Conservation (phyloP, 2,797 vertebrate genomes). For the Mallotus villosus region DNA sequence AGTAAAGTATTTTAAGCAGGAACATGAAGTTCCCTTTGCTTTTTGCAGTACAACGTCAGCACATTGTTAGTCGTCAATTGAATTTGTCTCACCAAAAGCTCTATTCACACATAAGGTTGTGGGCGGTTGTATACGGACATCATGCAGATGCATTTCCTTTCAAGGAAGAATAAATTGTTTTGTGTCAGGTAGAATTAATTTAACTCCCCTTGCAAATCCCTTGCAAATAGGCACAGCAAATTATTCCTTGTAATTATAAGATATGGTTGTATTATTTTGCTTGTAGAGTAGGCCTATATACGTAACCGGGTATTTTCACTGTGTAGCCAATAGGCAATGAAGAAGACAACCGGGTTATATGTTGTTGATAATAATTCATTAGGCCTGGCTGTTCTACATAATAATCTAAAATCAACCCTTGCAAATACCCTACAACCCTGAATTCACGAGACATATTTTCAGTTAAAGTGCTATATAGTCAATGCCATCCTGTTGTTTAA, state of each 20-base stretch:
- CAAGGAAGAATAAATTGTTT: slow-evolving; percentile 44
- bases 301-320: too few relatives aligned
- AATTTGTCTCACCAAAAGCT: slow-evolving; percentile 34
- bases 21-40: slow-evolving; percentile 23
- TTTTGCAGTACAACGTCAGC: slow-evolving; percentile 1
- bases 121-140: slow-evolving; percentile 14
- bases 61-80: slow-evolving; percentile 33
- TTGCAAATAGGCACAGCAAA: slow-evolving; percentile 26
- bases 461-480: too few relatives aligned
- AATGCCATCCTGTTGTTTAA: too few relatives aligned
- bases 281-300: too few relatives aligned
- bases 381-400: too few relatives aligned
- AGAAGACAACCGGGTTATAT: too few relatives aligned
- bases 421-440: too few relatives aligned
- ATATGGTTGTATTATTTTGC: background rate
- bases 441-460: too few relatives aligned
- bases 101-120: slow-evolving; percentile 13
- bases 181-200: slow-evolving; percentile 35
- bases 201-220: slow-evolving; percentile 34
- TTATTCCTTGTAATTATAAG: background rate
- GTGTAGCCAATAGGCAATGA: too few relatives aligned
- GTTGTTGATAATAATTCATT: too few relatives aligned
- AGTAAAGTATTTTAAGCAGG: background rate
- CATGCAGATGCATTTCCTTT: slow-evolving; percentile 16
- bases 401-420: too few relatives aligned